phyloP scores from a whole-genome alignment of 2,113 vertebrate species.

The Caranx ignobilis region DNA sequence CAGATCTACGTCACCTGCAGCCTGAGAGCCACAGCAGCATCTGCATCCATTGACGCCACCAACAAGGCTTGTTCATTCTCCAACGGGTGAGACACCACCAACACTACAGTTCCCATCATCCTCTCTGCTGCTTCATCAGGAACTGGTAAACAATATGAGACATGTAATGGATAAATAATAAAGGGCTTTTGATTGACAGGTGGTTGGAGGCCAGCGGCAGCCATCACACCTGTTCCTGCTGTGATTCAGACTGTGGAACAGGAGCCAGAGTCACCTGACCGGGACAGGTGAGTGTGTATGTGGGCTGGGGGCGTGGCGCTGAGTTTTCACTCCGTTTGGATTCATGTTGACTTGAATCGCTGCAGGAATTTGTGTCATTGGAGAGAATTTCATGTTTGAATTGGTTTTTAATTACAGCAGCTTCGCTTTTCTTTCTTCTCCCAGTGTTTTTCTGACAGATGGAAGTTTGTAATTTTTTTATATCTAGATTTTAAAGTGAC shows the following conservation, averaged over 20 bases:
- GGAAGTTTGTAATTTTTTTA: no score
- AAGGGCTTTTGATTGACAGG: constrained; percentile 47
- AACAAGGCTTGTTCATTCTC: constrained; percentile 76
- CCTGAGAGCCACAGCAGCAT: constrained; percentile 51
- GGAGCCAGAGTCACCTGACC: not conserved
- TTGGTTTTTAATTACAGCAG: no score
- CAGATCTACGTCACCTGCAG: constrained; percentile 75
- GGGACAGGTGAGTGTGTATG: not conserved
- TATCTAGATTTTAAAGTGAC: no score
- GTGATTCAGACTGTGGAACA: constrained; percentile 55
- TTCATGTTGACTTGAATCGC: no score
- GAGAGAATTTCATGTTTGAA: no score
- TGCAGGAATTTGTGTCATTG: no score
- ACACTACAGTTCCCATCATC: constrained; percentile 16
- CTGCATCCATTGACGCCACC: constrained; percentile 4
- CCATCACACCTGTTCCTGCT: constrained; percentile 59
- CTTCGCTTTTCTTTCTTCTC: no score
- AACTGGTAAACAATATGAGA: no score
- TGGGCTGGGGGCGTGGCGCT: no score
- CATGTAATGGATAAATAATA: no score
- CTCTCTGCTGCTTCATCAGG: not conserved
- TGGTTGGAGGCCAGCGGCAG: constrained; percentile 61
- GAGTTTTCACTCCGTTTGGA: no score
- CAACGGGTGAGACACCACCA: constrained; percentile 50
- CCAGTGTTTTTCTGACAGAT: no score